A percentile compares a stretch with the other conserved stretches of the same genome.
phyloP scores from a whole-genome alignment of 2,797 vertebrate species.

The Apodemus agrarius region DNA sequence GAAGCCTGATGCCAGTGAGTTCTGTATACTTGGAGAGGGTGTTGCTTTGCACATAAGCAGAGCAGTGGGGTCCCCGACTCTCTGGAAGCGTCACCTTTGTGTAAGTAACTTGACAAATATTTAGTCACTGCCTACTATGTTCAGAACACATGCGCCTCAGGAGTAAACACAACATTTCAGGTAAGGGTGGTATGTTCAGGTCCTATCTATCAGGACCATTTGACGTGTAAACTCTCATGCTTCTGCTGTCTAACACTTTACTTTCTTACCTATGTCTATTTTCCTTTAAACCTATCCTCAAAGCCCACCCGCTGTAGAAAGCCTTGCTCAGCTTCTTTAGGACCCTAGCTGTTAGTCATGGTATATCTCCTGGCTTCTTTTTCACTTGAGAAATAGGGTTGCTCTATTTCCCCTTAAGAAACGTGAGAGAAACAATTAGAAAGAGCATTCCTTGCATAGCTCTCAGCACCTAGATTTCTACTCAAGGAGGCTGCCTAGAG shows the following conservation, averaged over 20 bases:
- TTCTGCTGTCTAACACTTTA: background rate
- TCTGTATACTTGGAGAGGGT: slow-evolving; percentile 57
- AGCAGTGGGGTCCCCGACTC: background rate
- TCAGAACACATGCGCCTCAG: background rate
- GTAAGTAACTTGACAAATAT: background rate
- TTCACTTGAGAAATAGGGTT: background rate
- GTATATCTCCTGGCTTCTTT: background rate
- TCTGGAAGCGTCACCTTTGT: background rate
- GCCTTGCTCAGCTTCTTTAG: background rate
- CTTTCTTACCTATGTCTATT: background rate
- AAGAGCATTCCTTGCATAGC: background rate
- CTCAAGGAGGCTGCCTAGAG: background rate
- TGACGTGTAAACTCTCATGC: background rate
- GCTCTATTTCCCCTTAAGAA: background rate
- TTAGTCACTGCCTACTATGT: background rate
- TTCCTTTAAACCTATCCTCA: background rate
- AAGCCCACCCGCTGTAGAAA: background rate
- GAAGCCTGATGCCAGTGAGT: slow-evolving; percentile 32
- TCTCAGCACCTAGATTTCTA: background rate
- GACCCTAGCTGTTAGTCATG: background rate
- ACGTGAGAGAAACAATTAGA: background rate
- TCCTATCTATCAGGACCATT: background rate
- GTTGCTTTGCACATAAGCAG: background rate
- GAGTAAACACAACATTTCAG: background rate
- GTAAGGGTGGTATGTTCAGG: background rate